Conservation (phyloP, 2,888 invertebrate species). For the Parascotia fuliginaria region DNA sequence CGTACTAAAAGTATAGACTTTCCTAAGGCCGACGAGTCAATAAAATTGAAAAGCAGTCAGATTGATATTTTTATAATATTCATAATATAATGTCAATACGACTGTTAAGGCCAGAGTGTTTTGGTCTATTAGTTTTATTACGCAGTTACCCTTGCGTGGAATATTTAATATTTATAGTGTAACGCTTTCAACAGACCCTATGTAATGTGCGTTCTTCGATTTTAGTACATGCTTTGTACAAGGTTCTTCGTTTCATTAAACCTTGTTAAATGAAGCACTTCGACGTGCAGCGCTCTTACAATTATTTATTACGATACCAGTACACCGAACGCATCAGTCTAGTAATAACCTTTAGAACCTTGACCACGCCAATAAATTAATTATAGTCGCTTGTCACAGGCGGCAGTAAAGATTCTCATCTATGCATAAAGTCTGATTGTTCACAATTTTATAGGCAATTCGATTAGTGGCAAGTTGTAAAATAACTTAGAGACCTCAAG, state of each 20-base stretch:
- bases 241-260: conserved; percentile 43
- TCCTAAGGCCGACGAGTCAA: conserved; percentile 76
- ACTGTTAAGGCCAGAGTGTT: conserved; percentile 70
- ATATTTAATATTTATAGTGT: conserved; percentile 60
- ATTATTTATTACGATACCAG: conserved; percentile 20
- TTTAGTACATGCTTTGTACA: conserved; percentile 33
- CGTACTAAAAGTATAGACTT: conserved; percentile 65
- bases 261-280: conserved; percentile 25
- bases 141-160: conserved; percentile 77
- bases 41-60: conserved; percentile 76
- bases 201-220: conserved; percentile 47
- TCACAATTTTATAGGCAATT: conserved; percentile 74
- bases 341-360: conserved; percentile 57
- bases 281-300: conserved; percentile 25
- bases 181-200: conserved; percentile 67
- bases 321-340: conserved; percentile 38
- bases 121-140: conserved; percentile 78
- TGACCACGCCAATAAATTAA: conserved; percentile 72
- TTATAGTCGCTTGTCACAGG: conserved; percentile 60
- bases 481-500: conserved; percentile 72
- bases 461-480: conserved; percentile 70
- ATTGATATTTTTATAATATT: conserved; percentile 73
- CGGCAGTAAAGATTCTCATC: conserved; percentile 64
- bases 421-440: conserved; percentile 73
- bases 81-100: conserved; percentile 69